A percentile compares a stretch with the other conserved stretches of the same genome.
These are phyloP conservation scores for Dallia pectoralis DNA, from an alignment of 2,797 vertebrate genomes.

Conservation along the genomic window DNA sequence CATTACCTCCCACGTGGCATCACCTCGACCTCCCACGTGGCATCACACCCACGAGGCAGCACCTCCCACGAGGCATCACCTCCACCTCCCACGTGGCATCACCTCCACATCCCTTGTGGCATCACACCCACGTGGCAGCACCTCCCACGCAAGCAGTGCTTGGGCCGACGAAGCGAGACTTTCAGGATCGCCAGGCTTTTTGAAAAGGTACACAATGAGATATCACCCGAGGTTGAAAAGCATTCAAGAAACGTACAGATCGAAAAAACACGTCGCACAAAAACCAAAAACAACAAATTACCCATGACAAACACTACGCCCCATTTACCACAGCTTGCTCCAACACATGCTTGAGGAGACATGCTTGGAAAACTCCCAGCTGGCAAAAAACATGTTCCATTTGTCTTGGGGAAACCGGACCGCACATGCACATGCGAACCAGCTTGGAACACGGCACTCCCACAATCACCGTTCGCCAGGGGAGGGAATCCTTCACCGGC, in stretches of 20 bases:
- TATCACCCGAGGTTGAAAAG: not conserved
- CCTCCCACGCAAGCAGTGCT: not conserved
- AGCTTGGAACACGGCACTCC: not conserved
- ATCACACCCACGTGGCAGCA: no score
- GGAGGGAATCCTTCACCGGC: not conserved
- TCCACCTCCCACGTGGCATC: no score
- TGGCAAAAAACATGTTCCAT: not conserved
- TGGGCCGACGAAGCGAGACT: not conserved
- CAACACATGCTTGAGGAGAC: conserved; percentile 1
- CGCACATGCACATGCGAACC: not conserved
- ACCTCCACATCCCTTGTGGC: no score
- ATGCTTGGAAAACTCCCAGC: not conserved
- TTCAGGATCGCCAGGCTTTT: not conserved
- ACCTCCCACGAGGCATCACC: no score
- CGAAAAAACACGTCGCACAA: not conserved
- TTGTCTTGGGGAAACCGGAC: not conserved
- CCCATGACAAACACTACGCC: not conserved
- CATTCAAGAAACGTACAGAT: not conserved
- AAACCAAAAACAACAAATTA: not conserved
- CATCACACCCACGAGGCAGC: no score
- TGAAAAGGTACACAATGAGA: not conserved
- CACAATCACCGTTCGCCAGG: not conserved
- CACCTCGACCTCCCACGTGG: no score
- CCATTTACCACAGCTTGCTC: not conserved
- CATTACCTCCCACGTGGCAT: no score